Conservation (phyloP, 2,113 vertebrate species). For the Ahaetulla prasina region DNA sequence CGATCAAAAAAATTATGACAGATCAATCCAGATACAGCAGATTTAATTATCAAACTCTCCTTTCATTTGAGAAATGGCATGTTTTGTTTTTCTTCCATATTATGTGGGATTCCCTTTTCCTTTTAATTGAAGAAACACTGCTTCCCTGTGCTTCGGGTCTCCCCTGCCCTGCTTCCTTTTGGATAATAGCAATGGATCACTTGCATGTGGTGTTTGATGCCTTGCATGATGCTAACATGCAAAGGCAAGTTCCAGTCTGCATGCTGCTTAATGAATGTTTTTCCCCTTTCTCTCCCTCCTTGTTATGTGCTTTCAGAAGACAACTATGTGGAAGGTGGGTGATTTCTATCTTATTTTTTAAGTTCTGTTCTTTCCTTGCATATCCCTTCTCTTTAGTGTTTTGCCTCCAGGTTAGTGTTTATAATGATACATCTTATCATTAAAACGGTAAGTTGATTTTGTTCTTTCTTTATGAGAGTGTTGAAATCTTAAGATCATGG, state of each 20-base stretch:
- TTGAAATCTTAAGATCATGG: slow-evolving; percentile 34
- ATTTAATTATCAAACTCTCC: slow-evolving; percentile 2
- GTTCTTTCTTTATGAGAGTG: slow-evolving; percentile 31
- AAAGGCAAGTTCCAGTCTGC: slow-evolving; percentile 93
- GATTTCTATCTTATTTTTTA: slow-evolving; percentile 75
- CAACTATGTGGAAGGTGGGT: slow-evolving; percentile 96
- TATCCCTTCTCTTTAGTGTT: slow-evolving; percentile 55
- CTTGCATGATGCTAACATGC: slow-evolving; percentile 97
- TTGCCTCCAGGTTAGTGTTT: slow-evolving; percentile 55
- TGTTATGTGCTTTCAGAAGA: slow-evolving; percentile 97
- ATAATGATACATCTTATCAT: slow-evolving; percentile 50
- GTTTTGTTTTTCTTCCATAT: slow-evolving; percentile 36
- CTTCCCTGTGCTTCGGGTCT: slow-evolving; percentile 65
- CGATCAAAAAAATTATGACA: background rate
- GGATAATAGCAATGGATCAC: slow-evolving; percentile 75
- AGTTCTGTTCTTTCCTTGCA: slow-evolving; percentile 62
- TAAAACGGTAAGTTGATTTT: slow-evolving; percentile 72
- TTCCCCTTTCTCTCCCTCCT: slow-evolving; percentile 92
- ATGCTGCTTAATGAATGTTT: slow-evolving; percentile 99
- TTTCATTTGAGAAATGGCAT: slow-evolving; percentile 45
- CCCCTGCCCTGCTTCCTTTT: slow-evolving; percentile 41
- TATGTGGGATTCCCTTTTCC: slow-evolving; percentile 10
- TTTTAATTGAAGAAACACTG: slow-evolving; percentile 51
- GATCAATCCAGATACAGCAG: slow-evolving; percentile 22
- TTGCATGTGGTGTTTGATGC: slow-evolving; percentile 96